Conservation (phyloP, 2,113 vertebrate species). For the Corythornis cristatus region DNA sequence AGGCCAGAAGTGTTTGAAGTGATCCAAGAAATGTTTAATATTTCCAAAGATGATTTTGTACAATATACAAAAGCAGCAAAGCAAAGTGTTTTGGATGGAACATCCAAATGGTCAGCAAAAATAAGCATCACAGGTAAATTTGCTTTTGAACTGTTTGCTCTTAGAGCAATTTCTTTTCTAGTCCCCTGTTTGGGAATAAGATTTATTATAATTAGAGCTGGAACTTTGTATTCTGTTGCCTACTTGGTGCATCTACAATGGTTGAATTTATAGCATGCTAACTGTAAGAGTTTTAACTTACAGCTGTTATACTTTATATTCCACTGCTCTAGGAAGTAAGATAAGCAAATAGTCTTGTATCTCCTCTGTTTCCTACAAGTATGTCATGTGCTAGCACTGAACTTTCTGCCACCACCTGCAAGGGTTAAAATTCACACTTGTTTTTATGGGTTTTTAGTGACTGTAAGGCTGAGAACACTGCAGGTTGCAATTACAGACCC, state of each 20-base stretch:
- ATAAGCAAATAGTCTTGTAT: not conserved
- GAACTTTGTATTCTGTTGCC: not conserved
- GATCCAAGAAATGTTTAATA: conserved; percentile 94
- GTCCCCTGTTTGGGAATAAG: not conserved
- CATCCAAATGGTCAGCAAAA: conserved; percentile 98
- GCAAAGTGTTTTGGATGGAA: conserved; percentile 94
- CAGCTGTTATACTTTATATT: not conserved
- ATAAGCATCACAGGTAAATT: conserved; percentile 92
- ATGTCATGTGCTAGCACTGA: not conserved
- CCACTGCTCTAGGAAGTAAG: not conserved
- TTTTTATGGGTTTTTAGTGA: not conserved
- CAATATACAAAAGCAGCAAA: conserved; percentile 91
- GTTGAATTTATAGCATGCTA: not conserved
- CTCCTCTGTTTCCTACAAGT: not conserved
- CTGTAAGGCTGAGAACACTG: not conserved
- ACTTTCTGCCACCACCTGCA: not conserved
- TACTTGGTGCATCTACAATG: not conserved
- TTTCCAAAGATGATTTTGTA: conserved; percentile 90
- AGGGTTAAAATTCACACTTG: not conserved
- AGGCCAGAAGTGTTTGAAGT: conserved; percentile 94
- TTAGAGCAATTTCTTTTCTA: not conserved
- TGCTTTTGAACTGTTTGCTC: not conserved
- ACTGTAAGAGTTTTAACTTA: not conserved
- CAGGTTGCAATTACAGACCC: not conserved
- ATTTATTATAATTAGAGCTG: not conserved